Percentiles rank a stretch among this genome's conserved stretches.
Evolutionary conservation across 2,888 invertebrate species (phyloP).

Genomic region (Acanthococcus lagerstroemiae): DNA sequence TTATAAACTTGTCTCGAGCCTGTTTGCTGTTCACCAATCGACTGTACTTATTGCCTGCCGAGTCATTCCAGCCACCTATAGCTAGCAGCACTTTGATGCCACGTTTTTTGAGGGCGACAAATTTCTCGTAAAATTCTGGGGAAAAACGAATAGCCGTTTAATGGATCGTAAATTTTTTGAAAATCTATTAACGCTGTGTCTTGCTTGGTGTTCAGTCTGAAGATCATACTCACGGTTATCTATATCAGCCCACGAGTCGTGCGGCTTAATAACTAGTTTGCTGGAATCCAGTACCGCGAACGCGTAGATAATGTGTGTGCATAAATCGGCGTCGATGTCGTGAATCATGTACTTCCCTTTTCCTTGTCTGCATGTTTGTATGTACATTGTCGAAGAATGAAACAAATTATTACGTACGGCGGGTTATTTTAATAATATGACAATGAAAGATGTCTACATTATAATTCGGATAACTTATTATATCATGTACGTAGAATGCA

Average conservation of each 20-base stretch:
- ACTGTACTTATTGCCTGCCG: slow-evolving; percentile 79
- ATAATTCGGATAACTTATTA: too few relatives aligned
- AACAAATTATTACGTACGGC: slow-evolving; percentile 9
- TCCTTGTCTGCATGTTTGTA: slow-evolving; percentile 56
- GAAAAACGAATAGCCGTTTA: too few relatives aligned
- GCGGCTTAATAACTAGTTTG: slow-evolving; percentile 65
- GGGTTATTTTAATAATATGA: neutral
- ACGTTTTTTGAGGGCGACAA: slow-evolving; percentile 54
- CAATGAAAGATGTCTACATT: neutral
- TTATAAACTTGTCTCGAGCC: slow-evolving; percentile 61
- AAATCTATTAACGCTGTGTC: slow-evolving; percentile 8
- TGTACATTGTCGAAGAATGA: too few relatives aligned
- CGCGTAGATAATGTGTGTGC: slow-evolving; percentile 85
- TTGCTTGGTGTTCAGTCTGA: neutral
- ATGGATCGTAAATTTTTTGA: slow-evolving; percentile 38
- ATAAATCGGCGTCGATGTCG: slow-evolving; percentile 72
- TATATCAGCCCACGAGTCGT: slow-evolving; percentile 79
- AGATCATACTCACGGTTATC: slow-evolving; percentile 61
- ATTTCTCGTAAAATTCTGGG: slow-evolving; percentile 77
- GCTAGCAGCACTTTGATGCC: slow-evolving; percentile 52
- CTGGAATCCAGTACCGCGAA: slow-evolving; percentile 76
- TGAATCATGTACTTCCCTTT: slow-evolving; percentile 70
- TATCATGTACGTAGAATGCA: too few relatives aligned
- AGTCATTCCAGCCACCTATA: slow-evolving; percentile 92
- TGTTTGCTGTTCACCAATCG: slow-evolving; percentile 63